Base-by-base conservation (phyloP, 2,113 vertebrate species). In the Campylorhamphus procurvoides region DNA sequence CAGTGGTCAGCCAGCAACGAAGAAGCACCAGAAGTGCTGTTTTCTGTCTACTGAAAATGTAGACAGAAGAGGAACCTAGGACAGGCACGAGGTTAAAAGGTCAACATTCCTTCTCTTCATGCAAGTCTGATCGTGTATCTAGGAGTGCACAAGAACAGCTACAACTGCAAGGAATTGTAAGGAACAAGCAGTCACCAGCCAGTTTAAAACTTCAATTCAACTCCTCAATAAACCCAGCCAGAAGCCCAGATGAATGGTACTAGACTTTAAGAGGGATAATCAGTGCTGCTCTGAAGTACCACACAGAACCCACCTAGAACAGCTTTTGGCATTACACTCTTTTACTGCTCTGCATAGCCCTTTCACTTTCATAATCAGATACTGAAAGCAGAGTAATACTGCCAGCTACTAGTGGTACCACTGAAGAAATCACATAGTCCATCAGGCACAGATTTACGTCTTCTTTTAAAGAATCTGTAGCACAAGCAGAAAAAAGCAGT, bases 261-360 rank as follows among this genome's bases (percentile, higher is more conserved):
- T 16, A 55, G 14, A 18, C 44, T 93, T 74, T 25, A 69, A 62
- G 0, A 0, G 1, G 1, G 3, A 53, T 31, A 25, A 66, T 18
- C 23, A 63, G 4, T 3, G 2, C 35, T 63, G 22, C 24, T 90
- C 68, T 6, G 5, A 20, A 59, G 18, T 46, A 47, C 17, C 15
- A 10, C 9, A 78, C 3, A 20, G 13, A 78, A 19, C 4, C 23
- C 19, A 63, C 35, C 7, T 24, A 59, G 33, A 84, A 75, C 64
- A 7, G 18, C 8, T 40, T 33, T 66, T 42, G 18, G 16, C 23
- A 67, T 15, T 33, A 23, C 3, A 33, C 39, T 39, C 1, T 20
- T 40, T 49, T 12, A 33, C 72, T 10, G 0, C 31, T 71, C n/a
- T 67, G 16, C 15, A 79, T 35, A 80, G 42, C 1, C 22, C 8